Conservation (phyloP, 2,113 vertebrate species). For the Colistium nudipinnis region DNA sequence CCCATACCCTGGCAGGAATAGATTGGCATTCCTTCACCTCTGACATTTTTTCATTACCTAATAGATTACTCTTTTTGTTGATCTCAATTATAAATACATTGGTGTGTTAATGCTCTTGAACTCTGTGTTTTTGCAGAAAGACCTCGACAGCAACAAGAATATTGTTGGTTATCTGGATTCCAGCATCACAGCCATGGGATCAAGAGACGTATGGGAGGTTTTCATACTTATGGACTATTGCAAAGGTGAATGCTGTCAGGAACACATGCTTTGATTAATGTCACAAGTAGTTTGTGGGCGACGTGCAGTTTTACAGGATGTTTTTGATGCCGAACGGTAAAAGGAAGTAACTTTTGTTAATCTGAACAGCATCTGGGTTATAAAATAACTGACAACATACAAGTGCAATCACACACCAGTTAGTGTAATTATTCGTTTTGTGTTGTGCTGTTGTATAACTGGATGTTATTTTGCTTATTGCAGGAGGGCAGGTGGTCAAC, state of each 20-base stretch:
- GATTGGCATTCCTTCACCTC: constrained; percentile 32
- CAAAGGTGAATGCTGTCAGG: constrained; percentile 84
- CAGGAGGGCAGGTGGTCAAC: constrained; percentile 98
- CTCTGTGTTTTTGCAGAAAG: constrained; percentile 83
- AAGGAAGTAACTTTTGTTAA: neutral
- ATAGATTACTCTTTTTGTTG: constrained; percentile 25
- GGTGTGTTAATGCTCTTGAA: constrained; percentile 14
- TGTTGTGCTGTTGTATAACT: neutral
- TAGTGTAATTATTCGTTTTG: neutral
- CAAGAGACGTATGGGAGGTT: constrained; percentile 97
- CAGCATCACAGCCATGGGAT: constrained; percentile 92
- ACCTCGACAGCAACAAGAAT: constrained; percentile 96
- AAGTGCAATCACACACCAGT: neutral
- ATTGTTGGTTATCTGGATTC: constrained; percentile 98
- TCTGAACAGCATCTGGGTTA: neutral
- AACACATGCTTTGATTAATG: neutral
- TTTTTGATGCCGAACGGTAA: neutral
- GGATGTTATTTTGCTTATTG: constrained; percentile 22
- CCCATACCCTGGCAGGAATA: neutral
- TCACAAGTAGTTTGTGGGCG: neutral
- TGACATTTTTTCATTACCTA: constrained; percentile 52
- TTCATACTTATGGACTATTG: constrained; percentile 99
- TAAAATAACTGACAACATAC: neutral
- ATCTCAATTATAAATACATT: too few relatives aligned
- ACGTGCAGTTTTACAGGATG: neutral